These are phyloP conservation scores for Cylas formicarius DNA, from an alignment of 1,140 invertebrate genomes.

Conservation along the genomic window DNA sequence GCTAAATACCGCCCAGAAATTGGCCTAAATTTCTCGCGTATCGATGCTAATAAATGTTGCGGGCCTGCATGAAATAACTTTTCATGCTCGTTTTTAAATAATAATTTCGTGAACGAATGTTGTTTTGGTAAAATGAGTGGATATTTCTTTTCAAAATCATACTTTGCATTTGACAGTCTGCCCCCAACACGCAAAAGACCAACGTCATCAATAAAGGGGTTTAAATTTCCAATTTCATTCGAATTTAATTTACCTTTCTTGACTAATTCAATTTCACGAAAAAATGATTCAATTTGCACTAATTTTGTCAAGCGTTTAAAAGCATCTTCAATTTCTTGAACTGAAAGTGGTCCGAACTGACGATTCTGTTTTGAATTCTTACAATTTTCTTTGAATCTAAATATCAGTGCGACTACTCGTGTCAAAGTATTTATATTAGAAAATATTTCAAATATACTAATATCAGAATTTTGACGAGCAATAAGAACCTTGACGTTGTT, in stretches of 20 bases:
- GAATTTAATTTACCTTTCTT: constrained; percentile 6
- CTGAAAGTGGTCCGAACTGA: neutral
- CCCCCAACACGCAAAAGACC: constrained; percentile 24
- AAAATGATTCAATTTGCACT: constrained; percentile 17
- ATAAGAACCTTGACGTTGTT: no score
- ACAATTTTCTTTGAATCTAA: constrained; percentile 5
- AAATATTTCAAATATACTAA: constrained; percentile 7
- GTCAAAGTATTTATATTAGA: constrained; percentile 10
- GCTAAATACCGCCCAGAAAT: constrained; percentile 20
- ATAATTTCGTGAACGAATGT: constrained; percentile 7
- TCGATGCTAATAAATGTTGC: constrained; percentile 9
- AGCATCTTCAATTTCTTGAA: constrained; percentile 7
- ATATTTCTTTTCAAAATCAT: constrained; percentile 4
- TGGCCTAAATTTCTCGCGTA: constrained; percentile 28
- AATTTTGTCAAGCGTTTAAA: constrained; percentile 9
- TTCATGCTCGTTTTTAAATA: constrained; percentile 5
- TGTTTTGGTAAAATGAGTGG: neutral
- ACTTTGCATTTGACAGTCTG: neutral
- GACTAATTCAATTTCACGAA: constrained; percentile 10
- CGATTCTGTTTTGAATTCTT: constrained; percentile 1
- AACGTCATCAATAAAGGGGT: constrained; percentile 23
- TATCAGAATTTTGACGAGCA: no score
- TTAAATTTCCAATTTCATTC: constrained; percentile 14
- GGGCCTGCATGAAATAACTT: constrained; percentile 5
- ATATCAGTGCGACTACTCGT: constrained; percentile 10